Evolutionary conservation across 2,888 invertebrate species (phyloP).

Genomic region (Stenichneumon culpator): DNA sequence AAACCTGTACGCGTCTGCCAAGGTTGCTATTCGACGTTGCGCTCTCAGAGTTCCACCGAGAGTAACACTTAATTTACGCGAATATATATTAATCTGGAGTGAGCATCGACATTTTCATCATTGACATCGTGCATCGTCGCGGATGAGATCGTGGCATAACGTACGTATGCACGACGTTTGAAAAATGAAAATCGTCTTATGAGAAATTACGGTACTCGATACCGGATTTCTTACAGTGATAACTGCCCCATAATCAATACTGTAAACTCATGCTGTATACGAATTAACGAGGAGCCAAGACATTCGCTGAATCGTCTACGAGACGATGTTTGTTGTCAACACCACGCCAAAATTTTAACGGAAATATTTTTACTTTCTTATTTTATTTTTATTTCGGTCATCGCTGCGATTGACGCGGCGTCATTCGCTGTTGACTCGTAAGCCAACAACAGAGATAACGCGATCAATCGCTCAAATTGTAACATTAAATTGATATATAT

Average conservation of each 20-base stretch:
- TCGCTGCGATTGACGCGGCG: background rate
- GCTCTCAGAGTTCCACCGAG: conserved; percentile 81
- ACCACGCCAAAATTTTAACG: conserved; percentile 12
- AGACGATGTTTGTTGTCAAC: conserved; percentile 7
- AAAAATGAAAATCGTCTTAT: conserved; percentile 15
- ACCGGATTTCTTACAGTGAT: conserved; percentile 51
- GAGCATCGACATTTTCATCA: conserved; percentile 29
- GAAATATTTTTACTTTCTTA: conserved; percentile 12
- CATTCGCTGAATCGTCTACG: background rate
- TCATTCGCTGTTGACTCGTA: background rate
- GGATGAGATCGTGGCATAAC: background rate
- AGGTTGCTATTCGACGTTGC: conserved; percentile 91
- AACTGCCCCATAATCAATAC: conserved; percentile 45
- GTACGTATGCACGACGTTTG: conserved; percentile 26
- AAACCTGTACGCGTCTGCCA: conserved; percentile 98
- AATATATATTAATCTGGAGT: background rate
- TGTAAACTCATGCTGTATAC: conserved; percentile 62
- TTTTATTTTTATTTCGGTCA: background rate
- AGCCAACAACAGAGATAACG: background rate
- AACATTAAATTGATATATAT: background rate
- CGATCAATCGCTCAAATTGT: background rate
- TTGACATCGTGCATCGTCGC: conserved; percentile 12
- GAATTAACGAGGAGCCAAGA: conserved; percentile 55
- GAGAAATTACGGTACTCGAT: conserved; percentile 33
- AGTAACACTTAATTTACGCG: conserved; percentile 73